A percentile compares a stretch with the other conserved stretches of the same genome.
These are phyloP conservation scores for Cheilosia vulpina DNA, from an alignment of 2,888 invertebrate genomes.

Conservation along the genomic window DNA sequence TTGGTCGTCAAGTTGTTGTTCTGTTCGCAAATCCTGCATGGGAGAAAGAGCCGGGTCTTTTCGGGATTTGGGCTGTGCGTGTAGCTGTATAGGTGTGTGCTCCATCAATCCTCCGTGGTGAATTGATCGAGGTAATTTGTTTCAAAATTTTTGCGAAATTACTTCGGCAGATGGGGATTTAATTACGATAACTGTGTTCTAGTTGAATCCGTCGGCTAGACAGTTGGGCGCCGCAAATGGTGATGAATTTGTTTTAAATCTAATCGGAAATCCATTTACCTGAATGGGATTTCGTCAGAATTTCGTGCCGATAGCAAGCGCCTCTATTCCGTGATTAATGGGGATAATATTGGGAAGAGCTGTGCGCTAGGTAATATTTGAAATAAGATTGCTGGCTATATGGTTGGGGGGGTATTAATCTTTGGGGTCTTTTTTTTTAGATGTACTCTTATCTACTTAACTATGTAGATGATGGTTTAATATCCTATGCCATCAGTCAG, in stretches of 20 bases:
- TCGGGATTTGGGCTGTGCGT: neutral
- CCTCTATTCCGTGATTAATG: constrained; percentile 14
- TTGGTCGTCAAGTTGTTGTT: constrained; percentile 6
- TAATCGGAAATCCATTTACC: constrained; percentile 1
- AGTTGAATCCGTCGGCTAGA: constrained; percentile 3
- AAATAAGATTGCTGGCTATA: neutral
- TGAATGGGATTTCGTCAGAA: constrained; percentile 1
- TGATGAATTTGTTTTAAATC: constrained; percentile 46
- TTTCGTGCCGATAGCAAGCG: neutral
- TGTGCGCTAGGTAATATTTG: neutral
- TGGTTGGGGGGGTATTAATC: no score
- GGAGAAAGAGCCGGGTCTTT: neutral
- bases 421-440: neutral
- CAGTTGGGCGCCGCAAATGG: constrained; percentile 12
- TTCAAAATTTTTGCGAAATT: constrained; percentile 5
- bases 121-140: constrained; percentile 45
- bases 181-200: constrained; percentile 51
- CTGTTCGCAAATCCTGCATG: neutral
- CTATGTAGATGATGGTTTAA: neutral
- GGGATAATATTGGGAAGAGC: constrained; percentile 15
- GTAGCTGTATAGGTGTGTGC: neutral
- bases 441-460: no score
- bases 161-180: constrained; percentile 49
- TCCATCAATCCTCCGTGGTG: neutral
- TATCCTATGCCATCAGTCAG: no score